Percentiles rank a stretch among this genome's conserved stretches.
Conservation (phyloP, 1,140 invertebrate species). For the Chrysomallon squamiferum region DNA sequence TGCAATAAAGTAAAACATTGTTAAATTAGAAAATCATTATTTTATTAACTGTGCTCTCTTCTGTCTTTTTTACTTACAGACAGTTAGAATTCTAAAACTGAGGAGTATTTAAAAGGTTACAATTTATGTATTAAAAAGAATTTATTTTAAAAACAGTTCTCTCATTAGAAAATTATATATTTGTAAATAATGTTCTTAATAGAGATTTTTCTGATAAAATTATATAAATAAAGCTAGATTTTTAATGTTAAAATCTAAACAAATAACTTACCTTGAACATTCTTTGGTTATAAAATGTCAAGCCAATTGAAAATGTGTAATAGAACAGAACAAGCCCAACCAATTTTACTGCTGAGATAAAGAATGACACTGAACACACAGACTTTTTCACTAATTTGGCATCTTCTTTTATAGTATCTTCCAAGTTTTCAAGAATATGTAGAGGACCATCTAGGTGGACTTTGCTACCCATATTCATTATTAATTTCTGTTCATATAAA, state of each 20-base stretch:
- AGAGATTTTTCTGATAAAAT: background rate
- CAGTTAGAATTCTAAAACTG: too few relatives aligned
- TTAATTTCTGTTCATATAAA: too few relatives aligned
- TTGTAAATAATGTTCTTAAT: background rate
- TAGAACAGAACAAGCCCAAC: slow-evolving; percentile 73
- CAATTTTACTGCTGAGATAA: slow-evolving; percentile 33
- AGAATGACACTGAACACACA: slow-evolving; percentile 34
- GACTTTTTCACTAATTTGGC: slow-evolving; percentile 44
- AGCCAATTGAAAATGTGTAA: slow-evolving; percentile 87
- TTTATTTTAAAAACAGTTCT: background rate
- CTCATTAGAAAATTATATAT: background rate
- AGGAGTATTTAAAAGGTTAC: too few relatives aligned
- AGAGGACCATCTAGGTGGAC: too few relatives aligned
- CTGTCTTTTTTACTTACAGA: background rate
- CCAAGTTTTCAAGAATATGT: too few relatives aligned
- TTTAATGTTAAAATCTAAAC: too few relatives aligned
- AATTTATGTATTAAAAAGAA: background rate
- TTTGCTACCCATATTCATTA: too few relatives aligned
- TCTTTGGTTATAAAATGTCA: slow-evolving; percentile 97
- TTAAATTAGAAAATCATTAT: background rate
- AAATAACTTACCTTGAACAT: slow-evolving; percentile 88
- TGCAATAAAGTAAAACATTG: background rate
- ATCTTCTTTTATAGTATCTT: slow-evolving; percentile 26
- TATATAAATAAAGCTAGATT: background rate
- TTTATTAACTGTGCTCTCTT: background rate